Evolutionary conservation across 2,113 vertebrate genomes (phyloP).

Genomic region (Tinamus guttatus): DNA sequence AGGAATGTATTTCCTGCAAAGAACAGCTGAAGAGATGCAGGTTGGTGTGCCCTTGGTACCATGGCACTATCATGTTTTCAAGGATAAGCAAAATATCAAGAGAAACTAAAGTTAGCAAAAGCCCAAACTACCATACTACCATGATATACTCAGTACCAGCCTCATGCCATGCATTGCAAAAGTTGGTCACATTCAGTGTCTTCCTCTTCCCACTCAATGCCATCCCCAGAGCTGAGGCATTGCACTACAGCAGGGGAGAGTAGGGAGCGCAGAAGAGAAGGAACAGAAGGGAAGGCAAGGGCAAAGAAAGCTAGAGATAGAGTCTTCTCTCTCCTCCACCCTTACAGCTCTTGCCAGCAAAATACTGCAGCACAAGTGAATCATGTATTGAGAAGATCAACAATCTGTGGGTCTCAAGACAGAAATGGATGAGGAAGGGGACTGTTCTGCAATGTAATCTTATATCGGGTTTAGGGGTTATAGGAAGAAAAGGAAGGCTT

Average conservation of each 20-base stretch:
- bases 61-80: neutral
- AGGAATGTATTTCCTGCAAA: neutral
- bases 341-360: neutral
- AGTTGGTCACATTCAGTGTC: neutral
- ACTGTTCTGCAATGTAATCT: neutral
- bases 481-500: neutral
- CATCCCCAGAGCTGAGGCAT: neutral
- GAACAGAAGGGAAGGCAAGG: neutral
- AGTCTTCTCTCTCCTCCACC: neutral
- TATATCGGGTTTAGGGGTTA: neutral
- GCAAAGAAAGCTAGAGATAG: neutral
- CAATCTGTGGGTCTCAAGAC: neutral
- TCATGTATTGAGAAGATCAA: neutral
- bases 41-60: rapidly evolving
- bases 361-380: neutral
- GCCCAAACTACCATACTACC: neutral
- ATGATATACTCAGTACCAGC: neutral
- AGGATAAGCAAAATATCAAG: neutral
- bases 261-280: neutral
- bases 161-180: neutral
- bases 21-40: neutral
- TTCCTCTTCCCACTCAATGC: neutral
- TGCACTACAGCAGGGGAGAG: neutral
- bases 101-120: neutral
- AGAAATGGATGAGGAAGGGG: neutral